These are phyloP conservation scores for Tridacna gigas DNA, from an alignment of 2,888 invertebrate genomes.

Conservation along the genomic window DNA sequence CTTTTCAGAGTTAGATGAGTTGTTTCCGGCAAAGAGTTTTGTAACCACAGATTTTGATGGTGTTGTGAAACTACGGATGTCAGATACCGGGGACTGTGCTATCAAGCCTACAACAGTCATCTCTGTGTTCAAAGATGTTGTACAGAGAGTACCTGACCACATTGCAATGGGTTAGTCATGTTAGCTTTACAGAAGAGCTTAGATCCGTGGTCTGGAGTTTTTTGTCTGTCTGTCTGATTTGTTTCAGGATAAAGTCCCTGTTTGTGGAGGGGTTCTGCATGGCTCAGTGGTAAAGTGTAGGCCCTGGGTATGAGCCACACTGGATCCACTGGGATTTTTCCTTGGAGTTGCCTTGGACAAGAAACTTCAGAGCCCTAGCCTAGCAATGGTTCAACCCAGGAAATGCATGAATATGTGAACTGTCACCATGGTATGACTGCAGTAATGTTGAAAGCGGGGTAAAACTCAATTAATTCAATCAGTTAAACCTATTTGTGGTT, in stretches of 20 bases:
- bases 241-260: too few species aligned
- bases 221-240: too few species aligned
- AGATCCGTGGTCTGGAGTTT: too few species aligned
- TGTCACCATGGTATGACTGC: not conserved
- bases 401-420: not conserved
- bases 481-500: too few species aligned
- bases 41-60: conserved; percentile 65
- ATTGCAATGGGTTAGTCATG: conserved; percentile 72
- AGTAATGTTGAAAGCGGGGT: too few species aligned
- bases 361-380: not conserved
- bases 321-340: not conserved
- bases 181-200: too few species aligned
- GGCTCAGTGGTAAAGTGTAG: too few species aligned
- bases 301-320: not conserved
- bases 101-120: conserved; percentile 74
- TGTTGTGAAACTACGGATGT: conserved; percentile 74
- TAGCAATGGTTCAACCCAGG: not conserved
- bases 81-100: conserved; percentile 62
- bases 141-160: conserved; percentile 69
- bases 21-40: conserved; percentile 64
- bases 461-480: too few species aligned
- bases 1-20: conserved; percentile 69
- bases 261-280: too few species aligned
- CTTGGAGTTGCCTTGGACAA: not conserved
- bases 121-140: conserved; percentile 71